phyloP scores from a whole-genome alignment of 2,113 vertebrate genomes.

The Gila orcuttii region DNA sequence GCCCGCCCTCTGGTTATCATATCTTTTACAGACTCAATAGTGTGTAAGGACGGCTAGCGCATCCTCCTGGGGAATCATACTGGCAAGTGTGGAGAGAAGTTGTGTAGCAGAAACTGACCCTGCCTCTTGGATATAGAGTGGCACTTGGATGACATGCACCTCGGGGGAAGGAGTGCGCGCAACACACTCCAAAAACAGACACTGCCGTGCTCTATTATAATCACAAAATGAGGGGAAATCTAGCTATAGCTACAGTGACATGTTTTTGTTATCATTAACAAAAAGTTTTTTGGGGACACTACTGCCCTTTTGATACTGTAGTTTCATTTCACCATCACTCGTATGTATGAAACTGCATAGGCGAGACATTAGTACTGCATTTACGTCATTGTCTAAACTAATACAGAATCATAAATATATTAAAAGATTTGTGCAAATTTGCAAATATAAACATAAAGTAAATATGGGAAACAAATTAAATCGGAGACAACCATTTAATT shows the following conservation, averaged over 20 bases:
- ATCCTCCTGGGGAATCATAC: constrained; percentile 49
- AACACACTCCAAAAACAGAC: constrained; percentile 30
- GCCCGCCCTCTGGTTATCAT: constrained; percentile 57
- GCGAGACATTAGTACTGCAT: background rate
- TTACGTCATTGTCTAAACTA: background rate
- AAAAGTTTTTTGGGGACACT: background rate
- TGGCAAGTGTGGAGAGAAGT: constrained; percentile 50
- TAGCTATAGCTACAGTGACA: background rate
- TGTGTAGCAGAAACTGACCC: constrained; percentile 41
- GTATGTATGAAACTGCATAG: background rate
- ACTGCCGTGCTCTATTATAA: background rate
- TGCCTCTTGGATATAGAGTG: constrained; percentile 38
- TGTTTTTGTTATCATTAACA: background rate
- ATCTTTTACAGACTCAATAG: constrained; percentile 51
- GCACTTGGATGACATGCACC: constrained; percentile 35
- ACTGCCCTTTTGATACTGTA: background rate
- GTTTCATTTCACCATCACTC: background rate
- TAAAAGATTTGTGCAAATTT: background rate
- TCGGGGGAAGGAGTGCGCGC: constrained; percentile 38
- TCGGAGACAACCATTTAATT: background rate
- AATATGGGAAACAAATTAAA: background rate
- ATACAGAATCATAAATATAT: background rate
- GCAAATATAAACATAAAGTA: background rate
- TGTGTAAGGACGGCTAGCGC: constrained; percentile 36
- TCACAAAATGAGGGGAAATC: background rate